Evolutionary conservation across 2,888 invertebrate species (phyloP).

Genomic region (Sphaeridia pumilis): DNA sequence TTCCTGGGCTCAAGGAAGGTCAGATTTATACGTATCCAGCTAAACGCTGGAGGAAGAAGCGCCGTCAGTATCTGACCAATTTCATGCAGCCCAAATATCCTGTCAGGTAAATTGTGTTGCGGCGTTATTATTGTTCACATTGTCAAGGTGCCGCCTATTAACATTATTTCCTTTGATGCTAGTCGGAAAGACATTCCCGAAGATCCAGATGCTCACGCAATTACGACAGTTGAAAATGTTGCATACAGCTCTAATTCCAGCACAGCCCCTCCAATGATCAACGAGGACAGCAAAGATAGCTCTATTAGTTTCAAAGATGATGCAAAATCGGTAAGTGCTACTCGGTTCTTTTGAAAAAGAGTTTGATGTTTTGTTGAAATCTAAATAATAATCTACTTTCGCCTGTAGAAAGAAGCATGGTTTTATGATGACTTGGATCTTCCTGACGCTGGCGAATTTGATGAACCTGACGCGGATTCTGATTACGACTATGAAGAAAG

Average conservation of each 20-base stretch:
- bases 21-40: constrained; percentile 87
- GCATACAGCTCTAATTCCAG: constrained; percentile 39
- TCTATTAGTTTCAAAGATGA: constrained; percentile 62
- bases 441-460: constrained; percentile 80
- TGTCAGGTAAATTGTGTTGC: constrained; percentile 1
- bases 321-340: constrained; percentile 49
- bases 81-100: constrained; percentile 43
- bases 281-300: constrained; percentile 63
- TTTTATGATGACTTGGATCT: constrained; percentile 80
- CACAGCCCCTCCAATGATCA: constrained; percentile 31
- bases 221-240: constrained; percentile 51
- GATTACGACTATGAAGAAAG: constrained; percentile 77
- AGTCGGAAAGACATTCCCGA: constrained; percentile 38
- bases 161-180: neutral
- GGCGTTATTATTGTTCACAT: too few species aligned
- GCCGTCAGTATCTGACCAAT: constrained; percentile 68
- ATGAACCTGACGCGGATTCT: constrained; percentile 76
- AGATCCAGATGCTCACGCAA: constrained; percentile 49
- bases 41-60: constrained; percentile 76
- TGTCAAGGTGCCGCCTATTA: too few species aligned
- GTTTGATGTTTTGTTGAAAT: too few species aligned
- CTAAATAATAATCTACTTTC: too few species aligned
- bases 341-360: too few species aligned
- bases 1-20: constrained; percentile 77
- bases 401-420: constrained; percentile 61